Base-by-base conservation (phyloP, 2,797 vertebrate genomes). In the Tragelaphus eurycerus region DNA sequence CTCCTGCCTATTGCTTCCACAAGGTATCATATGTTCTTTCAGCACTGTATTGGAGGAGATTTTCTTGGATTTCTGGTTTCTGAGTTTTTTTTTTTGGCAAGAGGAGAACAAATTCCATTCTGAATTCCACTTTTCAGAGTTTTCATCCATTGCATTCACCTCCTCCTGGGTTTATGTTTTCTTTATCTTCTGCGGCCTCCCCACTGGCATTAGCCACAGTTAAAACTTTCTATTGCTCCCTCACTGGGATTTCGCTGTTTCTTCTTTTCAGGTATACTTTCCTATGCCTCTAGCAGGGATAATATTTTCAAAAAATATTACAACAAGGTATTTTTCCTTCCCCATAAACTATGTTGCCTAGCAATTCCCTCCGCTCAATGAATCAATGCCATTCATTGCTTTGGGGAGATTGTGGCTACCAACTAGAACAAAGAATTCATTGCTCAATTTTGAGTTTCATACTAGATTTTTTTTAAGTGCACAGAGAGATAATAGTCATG, bases 291-390 rank as follows among this genome's bases (percentile, higher is more conserved):
- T 54, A 93, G 86, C 54, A 95, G 87, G 89, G 86, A 87, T 97
- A 97, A 94, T 92, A 98, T 97, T 98, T 98, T 96, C 34, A 90
- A 97, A 96, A 98, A 97, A 97, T 94, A 95, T 92, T 95, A 95
- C 95, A 97, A 96, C 93, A 98, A 95, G 96, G 76, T 95, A 94
- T 97, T 98, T 98, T 97, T 97, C 84, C 93, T 95, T 95, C 87
- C 95, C 76, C 59, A 91, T 97, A 95, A 97, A 97, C 86, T 83
- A 52, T 67, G 92, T 95, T 95, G 97, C 94, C 67, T 95, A 94
- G 95, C 86, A 93, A 82, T 96, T 86, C 92, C 92, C 81, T 86
- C 54, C 6, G 16, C 59, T 90, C 92, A 62, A 60, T 98, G 96
- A 98, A 98, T 98, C 97, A 98, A 23, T 62, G 74, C 86, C 89